These are phyloP conservation scores for Spinus olivaceus DNA, from an alignment of 2,797 vertebrate species.

Conservation along the genomic window DNA sequence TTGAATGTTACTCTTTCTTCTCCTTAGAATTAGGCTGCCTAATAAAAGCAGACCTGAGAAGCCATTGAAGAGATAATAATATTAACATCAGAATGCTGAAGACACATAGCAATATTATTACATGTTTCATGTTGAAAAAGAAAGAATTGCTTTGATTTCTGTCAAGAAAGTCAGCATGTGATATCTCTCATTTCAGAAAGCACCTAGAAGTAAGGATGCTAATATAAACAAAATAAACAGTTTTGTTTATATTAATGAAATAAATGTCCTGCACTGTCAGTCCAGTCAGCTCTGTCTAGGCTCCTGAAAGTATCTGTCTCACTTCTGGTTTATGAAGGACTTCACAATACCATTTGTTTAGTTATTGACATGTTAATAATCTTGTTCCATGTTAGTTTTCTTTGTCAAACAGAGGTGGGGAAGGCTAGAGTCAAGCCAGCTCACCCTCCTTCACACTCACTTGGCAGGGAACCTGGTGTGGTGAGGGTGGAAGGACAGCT, in stretches of 20 bases:
- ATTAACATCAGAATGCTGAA: neutral
- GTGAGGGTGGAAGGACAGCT: neutral
- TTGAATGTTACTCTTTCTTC: neutral
- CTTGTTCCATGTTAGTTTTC: neutral
- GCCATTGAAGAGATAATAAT: neutral
- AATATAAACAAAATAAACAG: neutral
- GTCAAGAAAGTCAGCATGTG: neutral
- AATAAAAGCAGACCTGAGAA: neutral
- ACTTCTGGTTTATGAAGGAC: neutral
- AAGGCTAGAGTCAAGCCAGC: neutral
- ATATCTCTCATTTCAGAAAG: neutral
- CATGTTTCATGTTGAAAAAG: neutral
- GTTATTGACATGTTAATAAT: neutral
- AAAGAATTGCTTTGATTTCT: neutral
- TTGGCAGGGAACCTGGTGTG: neutral
- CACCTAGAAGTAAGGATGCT: neutral
- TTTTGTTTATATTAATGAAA: neutral
- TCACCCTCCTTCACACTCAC: neutral
- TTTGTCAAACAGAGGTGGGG: neutral
- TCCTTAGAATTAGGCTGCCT: neutral
- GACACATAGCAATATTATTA: neutral
- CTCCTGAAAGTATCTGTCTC: neutral
- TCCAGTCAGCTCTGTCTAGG: neutral
- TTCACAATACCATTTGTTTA: neutral
- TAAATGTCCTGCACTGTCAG: neutral